These are phyloP conservation scores for Sialia sialis DNA, from an alignment of 2,113 vertebrate genomes.

Conservation along the genomic window DNA sequence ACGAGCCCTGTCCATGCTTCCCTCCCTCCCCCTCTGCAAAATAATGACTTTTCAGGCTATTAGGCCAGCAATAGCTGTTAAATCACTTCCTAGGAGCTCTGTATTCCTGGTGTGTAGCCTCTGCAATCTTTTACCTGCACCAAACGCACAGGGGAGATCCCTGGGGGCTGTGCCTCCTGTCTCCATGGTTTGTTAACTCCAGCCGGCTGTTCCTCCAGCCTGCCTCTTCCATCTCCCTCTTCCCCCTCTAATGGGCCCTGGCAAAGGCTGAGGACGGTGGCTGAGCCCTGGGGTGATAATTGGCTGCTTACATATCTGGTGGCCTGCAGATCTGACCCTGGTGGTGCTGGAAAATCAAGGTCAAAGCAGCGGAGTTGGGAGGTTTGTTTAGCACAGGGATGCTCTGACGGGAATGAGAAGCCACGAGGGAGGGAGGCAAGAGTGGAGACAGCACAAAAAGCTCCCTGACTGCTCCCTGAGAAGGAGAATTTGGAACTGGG, in stretches of 20 bases:
- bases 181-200: conserved; percentile 24
- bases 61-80: conserved; percentile 43
- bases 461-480: not conserved
- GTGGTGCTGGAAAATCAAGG: conserved; percentile 2
- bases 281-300: conserved; percentile 44
- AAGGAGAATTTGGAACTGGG: not conserved
- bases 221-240: not conserved
- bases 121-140: conserved; percentile 31
- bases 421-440: not conserved
- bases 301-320: conserved; percentile 24
- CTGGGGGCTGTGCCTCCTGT: not conserved
- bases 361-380: not conserved
- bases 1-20: not conserved
- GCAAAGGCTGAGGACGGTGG: not conserved
- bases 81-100: not conserved
- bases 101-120: conserved; percentile 2
- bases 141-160: not conserved
- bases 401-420: not conserved
- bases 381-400: not conserved
- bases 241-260: conserved; percentile 23
- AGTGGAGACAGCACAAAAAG: not conserved
- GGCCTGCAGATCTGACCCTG: not conserved
- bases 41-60: conserved; percentile 49
- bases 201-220: not conserved
- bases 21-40: not conserved